Conservation (phyloP, 2,113 vertebrate species). For the Pachycephala philippinensis region DNA sequence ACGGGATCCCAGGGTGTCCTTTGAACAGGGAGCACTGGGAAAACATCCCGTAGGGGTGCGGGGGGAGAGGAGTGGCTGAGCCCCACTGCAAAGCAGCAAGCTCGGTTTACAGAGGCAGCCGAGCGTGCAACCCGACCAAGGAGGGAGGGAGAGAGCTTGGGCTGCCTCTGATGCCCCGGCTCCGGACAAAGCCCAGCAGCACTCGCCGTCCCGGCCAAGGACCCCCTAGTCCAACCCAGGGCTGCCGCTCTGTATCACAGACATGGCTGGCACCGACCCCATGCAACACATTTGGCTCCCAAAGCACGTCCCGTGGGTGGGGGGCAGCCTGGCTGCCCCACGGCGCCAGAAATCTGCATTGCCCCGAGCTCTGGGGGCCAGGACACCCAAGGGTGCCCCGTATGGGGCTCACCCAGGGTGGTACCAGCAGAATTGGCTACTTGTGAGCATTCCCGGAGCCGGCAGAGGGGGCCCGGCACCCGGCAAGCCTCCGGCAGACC, state of each 20-base stretch:
- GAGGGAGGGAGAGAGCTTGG: neutral
- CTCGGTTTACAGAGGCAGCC: neutral
- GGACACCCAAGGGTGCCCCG: neutral
- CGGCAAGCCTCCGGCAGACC: neutral
- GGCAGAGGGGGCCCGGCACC: slow-evolving; percentile 55
- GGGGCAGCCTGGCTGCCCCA: neutral
- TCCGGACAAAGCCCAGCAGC: neutral
- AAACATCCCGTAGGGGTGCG: neutral
- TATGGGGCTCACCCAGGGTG: neutral
- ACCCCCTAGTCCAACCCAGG: neutral
- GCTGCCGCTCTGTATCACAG: neutral
- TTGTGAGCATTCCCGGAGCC: neutral
- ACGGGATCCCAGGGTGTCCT: neutral
- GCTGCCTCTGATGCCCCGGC: neutral
- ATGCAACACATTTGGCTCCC: rapidly evolving
- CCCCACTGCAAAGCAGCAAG: neutral
- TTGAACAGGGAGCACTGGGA: neutral
- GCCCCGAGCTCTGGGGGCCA: neutral
- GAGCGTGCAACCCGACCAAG: neutral
- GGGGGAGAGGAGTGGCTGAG: neutral
- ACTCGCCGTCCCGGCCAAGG: neutral
- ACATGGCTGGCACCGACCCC: rapidly evolving
- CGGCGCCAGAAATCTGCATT: rapidly evolving
- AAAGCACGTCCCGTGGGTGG: rapidly evolving
- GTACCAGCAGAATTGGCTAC: neutral